A percentile compares a stretch with the other conserved stretches of the same genome.
phyloP scores from a whole-genome alignment of 2,113 vertebrate genomes.

The Anhinga rufa region DNA sequence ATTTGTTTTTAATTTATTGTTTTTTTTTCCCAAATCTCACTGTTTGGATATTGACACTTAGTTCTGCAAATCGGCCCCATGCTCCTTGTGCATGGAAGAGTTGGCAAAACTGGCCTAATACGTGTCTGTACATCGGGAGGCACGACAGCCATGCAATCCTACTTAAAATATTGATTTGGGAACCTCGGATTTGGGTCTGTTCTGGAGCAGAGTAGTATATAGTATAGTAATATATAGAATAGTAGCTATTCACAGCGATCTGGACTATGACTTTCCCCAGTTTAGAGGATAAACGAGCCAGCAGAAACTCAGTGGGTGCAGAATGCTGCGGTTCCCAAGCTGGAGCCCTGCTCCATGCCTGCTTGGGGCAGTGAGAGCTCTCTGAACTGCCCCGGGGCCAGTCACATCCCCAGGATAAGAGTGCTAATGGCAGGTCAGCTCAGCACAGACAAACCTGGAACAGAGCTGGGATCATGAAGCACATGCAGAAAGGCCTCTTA shows the following conservation, averaged over 20 bases:
- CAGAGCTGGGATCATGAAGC: neutral
- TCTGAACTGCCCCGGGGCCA: neutral
- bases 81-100: neutral
- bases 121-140: neutral
- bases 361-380: rapidly evolving
- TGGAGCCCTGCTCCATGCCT: neutral
- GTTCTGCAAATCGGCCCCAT: neutral
- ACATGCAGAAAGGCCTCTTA: neutral
- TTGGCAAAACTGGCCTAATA: neutral
- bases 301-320: neutral
- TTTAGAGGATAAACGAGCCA: neutral
- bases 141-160: neutral
- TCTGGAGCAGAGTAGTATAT: neutral
- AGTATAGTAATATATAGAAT: neutral
- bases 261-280: neutral
- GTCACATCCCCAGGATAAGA: too few relatives aligned
- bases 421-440: neutral
- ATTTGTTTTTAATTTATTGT: neutral
- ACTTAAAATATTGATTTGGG: neutral
- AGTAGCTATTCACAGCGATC: neutral
- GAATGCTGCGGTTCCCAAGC: neutral
- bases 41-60: neutral
- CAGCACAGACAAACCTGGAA: neutral
- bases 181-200: neutral
- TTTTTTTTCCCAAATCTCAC: neutral